A percentile compares a stretch with the other conserved stretches of the same genome.
Evolutionary conservation across 2,113 vertebrate genomes (phyloP).

Genomic region (Cyprinodon brontotheroides): DNA sequence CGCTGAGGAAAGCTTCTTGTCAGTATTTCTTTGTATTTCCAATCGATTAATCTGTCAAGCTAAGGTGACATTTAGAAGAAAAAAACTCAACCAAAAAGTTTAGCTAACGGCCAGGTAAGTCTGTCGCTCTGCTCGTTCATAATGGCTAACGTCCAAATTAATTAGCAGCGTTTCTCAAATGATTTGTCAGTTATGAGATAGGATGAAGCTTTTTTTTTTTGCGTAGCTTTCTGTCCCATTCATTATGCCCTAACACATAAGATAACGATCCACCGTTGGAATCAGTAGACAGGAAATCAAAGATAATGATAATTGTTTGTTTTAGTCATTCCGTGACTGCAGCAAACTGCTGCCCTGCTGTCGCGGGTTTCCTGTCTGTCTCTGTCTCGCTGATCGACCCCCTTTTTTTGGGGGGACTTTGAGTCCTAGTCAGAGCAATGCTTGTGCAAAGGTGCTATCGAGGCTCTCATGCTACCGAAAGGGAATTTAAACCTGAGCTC

Average conservation of each 20-base stretch:
- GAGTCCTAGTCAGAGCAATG: not conserved
- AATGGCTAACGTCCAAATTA: not conserved
- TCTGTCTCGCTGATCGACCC: not conserved
- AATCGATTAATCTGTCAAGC: not conserved
- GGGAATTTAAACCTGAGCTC: not conserved
- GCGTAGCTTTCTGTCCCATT: not conserved
- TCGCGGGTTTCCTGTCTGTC: constrained; percentile 37
- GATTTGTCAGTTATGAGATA: not conserved
- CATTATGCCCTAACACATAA: not conserved
- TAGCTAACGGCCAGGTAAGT: constrained; percentile 3
- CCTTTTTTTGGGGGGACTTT: not conserved
- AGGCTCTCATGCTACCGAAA: constrained; percentile 3
- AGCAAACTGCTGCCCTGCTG: constrained; percentile 31
- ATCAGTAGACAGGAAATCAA: constrained; percentile 53
- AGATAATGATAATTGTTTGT: constrained; percentile 52
- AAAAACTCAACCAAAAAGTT: constrained; percentile 56
- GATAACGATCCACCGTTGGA: constrained; percentile 1
- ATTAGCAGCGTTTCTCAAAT: not conserved
- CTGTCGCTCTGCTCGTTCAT: not conserved
- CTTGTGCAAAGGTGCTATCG: not conserved
- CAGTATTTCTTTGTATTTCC: not conserved
- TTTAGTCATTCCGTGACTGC: constrained; percentile 29
- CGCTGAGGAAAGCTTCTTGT: not conserved
- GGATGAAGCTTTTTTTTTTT: no score
- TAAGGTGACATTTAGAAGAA: not conserved